Base-by-base conservation (phyloP, 2,888 invertebrate genomes). In the Allacma fusca region DNA sequence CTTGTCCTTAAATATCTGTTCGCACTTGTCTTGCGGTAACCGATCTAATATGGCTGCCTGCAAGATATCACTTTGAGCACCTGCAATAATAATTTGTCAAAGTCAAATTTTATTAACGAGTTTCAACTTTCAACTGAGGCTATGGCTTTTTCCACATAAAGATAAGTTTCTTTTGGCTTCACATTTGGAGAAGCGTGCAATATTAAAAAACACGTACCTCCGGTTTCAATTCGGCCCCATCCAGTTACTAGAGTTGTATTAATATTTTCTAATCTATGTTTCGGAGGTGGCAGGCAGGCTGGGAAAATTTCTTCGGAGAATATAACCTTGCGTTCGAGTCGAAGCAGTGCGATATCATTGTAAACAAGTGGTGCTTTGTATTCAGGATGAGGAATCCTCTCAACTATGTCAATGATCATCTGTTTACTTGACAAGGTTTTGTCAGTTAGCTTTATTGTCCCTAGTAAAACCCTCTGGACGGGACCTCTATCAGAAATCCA, bases 321-420 rank as follows among this genome's bases (percentile, higher is more conserved):
- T 21, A 64, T 80, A 0, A 82, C 76, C 26, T 79, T 77, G 1
- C 57, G 50, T 21, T 76, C 76, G 24, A 84, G 79, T 40, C 80
- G 43, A 13, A 74, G 77, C 26, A 84, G 79, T 40, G 80, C 84
- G 19, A 84, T 78, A 80, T 84, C 84, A 71, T 84, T 76, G 75
- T 84, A 84, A n/a, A 78, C 71, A 7, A 77, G 28, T 19, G 77
- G 78, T n/a, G 79, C 64, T 29, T 78, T 75, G 79, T 83, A 83
- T 2, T 78, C 78, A 0, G 84, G 84, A 57, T 84, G 82, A 26
- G 78, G 21, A 16, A 80, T 67, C 29, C 80, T 77, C 28, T 76
- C 57, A 44, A 70, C 62, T 7, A 84, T 78, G 1, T 69, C 75
- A 26, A 79, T 74, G 5, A 77, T 64, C 26, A 65, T 72, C 5